phyloP scores from a whole-genome alignment of 2,797 vertebrate species.

The Sebastes trivittatus region DNA sequence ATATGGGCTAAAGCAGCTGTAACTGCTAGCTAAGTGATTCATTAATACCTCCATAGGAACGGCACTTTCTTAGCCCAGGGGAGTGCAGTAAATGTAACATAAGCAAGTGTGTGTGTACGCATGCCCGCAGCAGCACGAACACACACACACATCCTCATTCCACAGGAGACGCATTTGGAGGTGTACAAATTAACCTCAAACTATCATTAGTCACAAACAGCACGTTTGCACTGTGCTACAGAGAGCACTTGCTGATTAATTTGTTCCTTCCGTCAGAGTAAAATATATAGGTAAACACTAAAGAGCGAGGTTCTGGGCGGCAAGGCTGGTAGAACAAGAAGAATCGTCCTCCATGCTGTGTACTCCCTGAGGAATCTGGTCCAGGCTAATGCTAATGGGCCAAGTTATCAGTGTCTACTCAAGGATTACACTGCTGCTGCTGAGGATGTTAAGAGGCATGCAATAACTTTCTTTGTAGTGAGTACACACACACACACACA shows the following conservation, averaged over 20 bases:
- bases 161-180: slow-evolving; percentile 57
- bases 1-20: slow-evolving; percentile 64
- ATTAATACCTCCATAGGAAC: slow-evolving; percentile 61
- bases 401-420: slow-evolving; percentile 71
- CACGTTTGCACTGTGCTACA: slow-evolving; percentile 49
- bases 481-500: not conserved
- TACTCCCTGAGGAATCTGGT: slow-evolving; percentile 39
- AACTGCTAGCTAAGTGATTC: slow-evolving; percentile 69
- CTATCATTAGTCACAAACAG: slow-evolving; percentile 71
- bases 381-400: slow-evolving; percentile 60
- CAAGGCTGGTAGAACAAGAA: slow-evolving; percentile 53
- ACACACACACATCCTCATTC: slow-evolving; percentile 38
- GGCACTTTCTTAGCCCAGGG: slow-evolving; percentile 50
- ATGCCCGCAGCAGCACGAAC: not conserved
- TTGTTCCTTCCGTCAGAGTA: slow-evolving; percentile 55
- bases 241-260: slow-evolving; percentile 68
- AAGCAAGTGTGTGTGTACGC: slow-evolving; percentile 34
- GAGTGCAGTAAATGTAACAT: slow-evolving; percentile 57
- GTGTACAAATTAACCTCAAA: slow-evolving; percentile 71
- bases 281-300: slow-evolving; percentile 66
- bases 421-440: slow-evolving; percentile 2
- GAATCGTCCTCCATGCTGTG: slow-evolving; percentile 38
- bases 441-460: slow-evolving; percentile 2
- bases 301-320: slow-evolving; percentile 56
- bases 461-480: not conserved